phyloP scores from a whole-genome alignment of 64 coral and sea anemone genomes.

The Exaiptasia diaphana region DNA sequence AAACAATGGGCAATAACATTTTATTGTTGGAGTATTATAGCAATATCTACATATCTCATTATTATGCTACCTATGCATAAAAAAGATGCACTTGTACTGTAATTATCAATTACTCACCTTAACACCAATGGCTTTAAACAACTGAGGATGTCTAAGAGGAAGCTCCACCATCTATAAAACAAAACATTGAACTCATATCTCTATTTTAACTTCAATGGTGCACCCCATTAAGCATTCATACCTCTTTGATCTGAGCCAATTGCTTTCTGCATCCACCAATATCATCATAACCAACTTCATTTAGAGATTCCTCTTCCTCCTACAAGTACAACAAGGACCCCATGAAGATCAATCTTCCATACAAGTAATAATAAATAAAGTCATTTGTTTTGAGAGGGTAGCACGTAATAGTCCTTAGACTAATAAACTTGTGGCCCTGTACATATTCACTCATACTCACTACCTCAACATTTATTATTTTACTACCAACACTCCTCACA shows the following conservation, averaged over 20 bases:
- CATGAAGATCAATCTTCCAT: not conserved
- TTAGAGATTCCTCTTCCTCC: slow-evolving; percentile 97
- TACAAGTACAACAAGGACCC: not conserved
- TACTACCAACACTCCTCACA: too few relatives aligned
- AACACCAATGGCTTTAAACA: slow-evolving; percentile 96
- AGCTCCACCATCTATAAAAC: slow-evolving; percentile 90
- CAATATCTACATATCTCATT: not conserved
- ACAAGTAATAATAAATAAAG: not conserved
- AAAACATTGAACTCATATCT: not conserved
- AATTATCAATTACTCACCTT: slow-evolving; percentile 45
- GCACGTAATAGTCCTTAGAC: too few relatives aligned
- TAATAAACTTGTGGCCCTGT: too few relatives aligned
- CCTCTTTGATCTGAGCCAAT: slow-evolving; percentile 98
- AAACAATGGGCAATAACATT: not conserved
- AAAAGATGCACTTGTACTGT: not conserved
- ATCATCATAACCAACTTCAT: slow-evolving; percentile 99
- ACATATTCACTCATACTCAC: too few relatives aligned
- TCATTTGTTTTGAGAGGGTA: too few relatives aligned
- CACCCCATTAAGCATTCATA: not conserved
- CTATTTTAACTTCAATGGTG: not conserved
- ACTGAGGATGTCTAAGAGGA: slow-evolving; percentile 88
- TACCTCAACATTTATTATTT: too few relatives aligned
- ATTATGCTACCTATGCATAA: not conserved
- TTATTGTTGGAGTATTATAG: not conserved
- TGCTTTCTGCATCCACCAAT: slow-evolving; percentile 98